Base-by-base conservation (phyloP, 1,140 invertebrate species). In the Dolichoris vasculosae region DNA sequence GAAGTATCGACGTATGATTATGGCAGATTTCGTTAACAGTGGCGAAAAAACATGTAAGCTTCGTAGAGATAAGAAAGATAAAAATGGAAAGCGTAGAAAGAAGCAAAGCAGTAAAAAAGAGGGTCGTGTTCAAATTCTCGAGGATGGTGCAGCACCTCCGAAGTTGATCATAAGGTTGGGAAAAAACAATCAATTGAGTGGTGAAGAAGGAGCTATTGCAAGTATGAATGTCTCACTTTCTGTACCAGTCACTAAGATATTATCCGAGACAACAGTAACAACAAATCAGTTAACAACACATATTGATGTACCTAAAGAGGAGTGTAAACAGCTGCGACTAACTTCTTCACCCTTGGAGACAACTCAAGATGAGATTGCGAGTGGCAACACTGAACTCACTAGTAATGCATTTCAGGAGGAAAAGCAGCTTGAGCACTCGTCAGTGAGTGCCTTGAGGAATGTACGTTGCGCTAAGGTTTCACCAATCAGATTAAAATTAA, bases 1-100 rank as follows among this genome's bases (percentile, higher is more conserved):
- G 97, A 97, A 97, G 89, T 98, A 95, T 91, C 94, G 97, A n/a
- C 95, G 96, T 73, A 95, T 95, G 94, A 95, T 97, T 0, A 97
- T 97, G 96, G 96, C 96, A 17, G 96, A 96, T 88, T 97, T 97
- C 88, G 95, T 96, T 77, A 94, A 40, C 11, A 80, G 38, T 38
- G 43, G 4, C 30, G 83, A 85, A 87, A 95, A 96, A 83, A 93
- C 94, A 82, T 79, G 89, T 7, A 95, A 95, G 83, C 93, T 94
- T 23, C 95, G 95, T 87, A 94, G 94, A n/a, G 95, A 95, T 87
- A 94, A 95, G 87, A 94, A 93, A 84, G 93, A 95, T 71, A 96
- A 95, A 86, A 95, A 94, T 85, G 94, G 95, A 63, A 95, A 95
- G 88, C 94, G 95, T 78, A 96, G 96, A 88, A 91, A 89, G 38